Base-by-base conservation (phyloP, 2,888 invertebrate species). In the Aquatica leii region DNA sequence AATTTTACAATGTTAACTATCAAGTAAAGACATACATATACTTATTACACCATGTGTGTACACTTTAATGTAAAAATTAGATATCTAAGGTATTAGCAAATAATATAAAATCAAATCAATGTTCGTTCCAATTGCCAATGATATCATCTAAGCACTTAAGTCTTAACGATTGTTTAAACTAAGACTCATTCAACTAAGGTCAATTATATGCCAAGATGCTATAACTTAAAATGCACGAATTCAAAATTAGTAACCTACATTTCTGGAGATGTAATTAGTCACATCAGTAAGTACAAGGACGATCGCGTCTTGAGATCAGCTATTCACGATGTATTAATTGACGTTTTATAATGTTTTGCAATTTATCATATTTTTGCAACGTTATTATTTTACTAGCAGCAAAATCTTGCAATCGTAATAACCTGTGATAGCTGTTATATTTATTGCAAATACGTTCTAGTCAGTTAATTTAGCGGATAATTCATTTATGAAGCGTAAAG, bases 161-260 rank as follows among this genome's bases (percentile, higher is more conserved):
- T 37, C 12, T 37, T 3, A 11, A 12, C 12, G 2, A 37, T 37
- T 37, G 37, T 37, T 37, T 37, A 3, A 37, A 2, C 12, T 37
- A 37, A 24, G 24, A n/a, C 24, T 24, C 62, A 56, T 24, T 15
- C 56, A 62, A 58, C 50, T 56, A 56, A 62, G 62, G 62, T 62
- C 62, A 53, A 58, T 52, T 57, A 57, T 57, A 46, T 37, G 37
- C 9, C 37, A 46, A 53, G 46, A 48, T 40, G 34, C 50, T 50
- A 56, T 34, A 62, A 37, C 35, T 57, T 31, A 62, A 57, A 53
- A 58, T 58, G 62, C 62, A 62, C 62, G 62, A 62, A 62, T 53
- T 62, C 62, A 43, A 62, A 62, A 62, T 62, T 62, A 63, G 59
- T 55, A 63, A 63, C 59, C 59, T 59, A 63, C 43, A 63, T 63